Base-by-base conservation (phyloP, 1,140 invertebrate species). In the Listronotus oregonensis region DNA sequence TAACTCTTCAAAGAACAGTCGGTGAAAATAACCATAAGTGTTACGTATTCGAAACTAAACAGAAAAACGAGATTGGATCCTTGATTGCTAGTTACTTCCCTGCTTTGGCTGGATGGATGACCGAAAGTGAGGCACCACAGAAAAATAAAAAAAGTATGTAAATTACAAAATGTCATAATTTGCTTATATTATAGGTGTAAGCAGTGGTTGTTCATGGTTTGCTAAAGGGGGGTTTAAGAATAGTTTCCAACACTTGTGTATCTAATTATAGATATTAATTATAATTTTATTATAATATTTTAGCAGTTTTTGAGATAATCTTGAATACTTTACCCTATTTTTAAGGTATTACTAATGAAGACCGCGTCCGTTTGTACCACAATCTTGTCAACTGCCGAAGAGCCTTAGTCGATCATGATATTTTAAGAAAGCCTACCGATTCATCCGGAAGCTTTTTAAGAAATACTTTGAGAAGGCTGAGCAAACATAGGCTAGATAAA, bases 21-120 rank as follows among this genome's bases (percentile, higher is more conserved):
- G 84, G 79, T 42, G 86, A 84, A 58, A 89, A 85, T 71, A 85
- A 85, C 44, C 90, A 89, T 82, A 93, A 93, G 71, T 96, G 94
- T 80, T 96, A 95, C 78, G 94, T 97, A 12, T 95, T 97, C 76
- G 95, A 97, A 79, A 95, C 94, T 0, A 77, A 83, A 10, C 91
- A 94, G 73, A 96, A 96, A 77, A 85, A 89, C 68, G 94, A 96
- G 82, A 95, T 96, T 62, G 95, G 94, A 6, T 93, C 92, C 74
- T 80, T 97, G 18, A 95, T 97, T 70, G 92, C 94, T 3, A 94
- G 93, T 42, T 97, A 97, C 77, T 95, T 88, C 72, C 93, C 94
- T 0, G 81, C 86, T 10, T 82, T 96, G 42, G 92, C 92, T 6
- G 88, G 88, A 34, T 95, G 94, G 87, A 88, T 96, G 46, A 91